Base-by-base conservation (phyloP, 2,888 invertebrate species). In the Acanthopleura granulata region DNA sequence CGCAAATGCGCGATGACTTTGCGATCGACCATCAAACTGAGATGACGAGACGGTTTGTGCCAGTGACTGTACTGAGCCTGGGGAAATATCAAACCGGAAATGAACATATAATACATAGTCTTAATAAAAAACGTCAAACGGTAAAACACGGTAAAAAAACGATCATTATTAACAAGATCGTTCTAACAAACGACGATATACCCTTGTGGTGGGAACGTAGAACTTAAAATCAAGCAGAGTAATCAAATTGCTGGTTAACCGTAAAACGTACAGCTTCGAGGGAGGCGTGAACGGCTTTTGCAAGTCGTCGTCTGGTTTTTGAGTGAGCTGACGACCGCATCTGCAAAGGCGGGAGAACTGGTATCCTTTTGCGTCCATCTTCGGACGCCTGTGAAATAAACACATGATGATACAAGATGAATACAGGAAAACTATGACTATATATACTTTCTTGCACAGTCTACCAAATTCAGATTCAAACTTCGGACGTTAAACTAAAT, bases 331-430 rank as follows among this genome's bases (percentile, higher is more conserved):
- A 22, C 25, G 22, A 27, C 66, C 29, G 22, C 18, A 80, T 71
- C 14, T 84, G 83, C 61, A 86, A 69, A 25, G 85, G 85, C 29
- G 85, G 86, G 51, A 86, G 75, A 18, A 80, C 75, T 27, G 81
- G 81, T 16, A 83, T 82, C 49, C 83, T 75, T 72, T 82, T 85
- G 72, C 85, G 75, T 0, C 85, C 86, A 77, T 86, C 84, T 69
- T 85, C 85, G 0, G 85, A 77, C 11, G 82, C 81, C 86, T 86
- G 81, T 16, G 79, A 78, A 30, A 22, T 73, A 27, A 75, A 66
- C 30, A 73, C 77, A 57, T 16, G 25, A 3, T 27, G 16, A 27
- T 69, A 69, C 4, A 9, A 14, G 25, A 12, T 57, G 57, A 22
- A 6, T 57, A 57, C n/a, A 57, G 40, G 9, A 40, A 40, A 40